These are phyloP conservation scores for Nibea coibor DNA, from an alignment of 2,113 vertebrate species.

Conservation along the genomic window DNA sequence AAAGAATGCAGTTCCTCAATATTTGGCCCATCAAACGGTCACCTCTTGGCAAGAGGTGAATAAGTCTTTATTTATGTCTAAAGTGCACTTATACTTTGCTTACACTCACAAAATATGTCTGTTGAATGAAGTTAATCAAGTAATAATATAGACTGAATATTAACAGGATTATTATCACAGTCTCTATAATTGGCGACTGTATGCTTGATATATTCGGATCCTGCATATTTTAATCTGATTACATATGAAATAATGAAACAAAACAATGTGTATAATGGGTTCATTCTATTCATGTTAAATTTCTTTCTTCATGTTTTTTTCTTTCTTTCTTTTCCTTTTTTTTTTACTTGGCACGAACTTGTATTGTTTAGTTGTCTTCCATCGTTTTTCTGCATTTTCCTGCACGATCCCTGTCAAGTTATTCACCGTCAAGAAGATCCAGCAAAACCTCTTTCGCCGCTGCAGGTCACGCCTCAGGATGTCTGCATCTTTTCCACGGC, in stretches of 20 bases:
- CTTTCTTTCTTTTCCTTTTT: neutral
- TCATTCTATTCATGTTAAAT: too few relatives aligned
- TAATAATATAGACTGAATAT: neutral
- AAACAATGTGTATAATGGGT: too few relatives aligned
- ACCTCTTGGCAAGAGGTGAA: too few relatives aligned
- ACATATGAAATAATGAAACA: too few relatives aligned
- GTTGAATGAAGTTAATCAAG: neutral
- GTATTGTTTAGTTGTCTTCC: too few relatives aligned
- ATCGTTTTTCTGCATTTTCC: neutral
- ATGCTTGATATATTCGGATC: too few relatives aligned
- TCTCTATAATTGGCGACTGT: too few relatives aligned
- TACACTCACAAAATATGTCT: too few relatives aligned
- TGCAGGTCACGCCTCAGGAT: neutral
- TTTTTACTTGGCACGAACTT: neutral
- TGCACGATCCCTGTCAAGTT: accelerated
- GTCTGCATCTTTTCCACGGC: neutral
- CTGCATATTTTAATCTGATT: too few relatives aligned
- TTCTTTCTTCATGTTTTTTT: too few relatives aligned
- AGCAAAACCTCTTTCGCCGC: neutral
- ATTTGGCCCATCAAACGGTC: too few relatives aligned
- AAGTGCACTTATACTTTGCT: neutral
- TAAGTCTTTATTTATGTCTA: neutral
- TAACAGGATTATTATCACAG: neutral
- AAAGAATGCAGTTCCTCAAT: too few relatives aligned
- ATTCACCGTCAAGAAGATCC: neutral